Conservation (phyloP, 2,797 vertebrate genomes). For the Eremophila alpestris region DNA sequence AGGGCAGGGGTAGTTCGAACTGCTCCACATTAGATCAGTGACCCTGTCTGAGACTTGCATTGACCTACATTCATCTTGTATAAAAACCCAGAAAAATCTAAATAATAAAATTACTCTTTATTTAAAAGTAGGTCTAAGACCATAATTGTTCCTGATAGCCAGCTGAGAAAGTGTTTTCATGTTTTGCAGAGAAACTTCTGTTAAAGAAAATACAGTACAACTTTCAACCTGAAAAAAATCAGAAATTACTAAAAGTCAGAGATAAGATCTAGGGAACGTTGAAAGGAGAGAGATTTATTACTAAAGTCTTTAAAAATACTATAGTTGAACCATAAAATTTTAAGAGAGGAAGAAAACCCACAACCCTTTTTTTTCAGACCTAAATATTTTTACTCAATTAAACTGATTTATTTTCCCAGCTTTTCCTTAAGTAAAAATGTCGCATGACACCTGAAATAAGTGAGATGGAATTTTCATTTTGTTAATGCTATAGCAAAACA, state of each 20-base stretch:
- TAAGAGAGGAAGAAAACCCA: accelerated
- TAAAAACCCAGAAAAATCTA: background rate
- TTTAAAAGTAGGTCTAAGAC: background rate
- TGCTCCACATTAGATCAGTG: background rate
- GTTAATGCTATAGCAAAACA: background rate
- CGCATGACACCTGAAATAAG: background rate
- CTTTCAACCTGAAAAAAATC: background rate
- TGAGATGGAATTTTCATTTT: background rate
- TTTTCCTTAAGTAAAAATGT: background rate
- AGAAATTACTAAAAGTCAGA: background rate
- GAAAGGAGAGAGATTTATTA: background rate
- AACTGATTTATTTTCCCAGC: background rate
- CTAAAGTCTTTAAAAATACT: background rate
- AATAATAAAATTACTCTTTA: background rate
- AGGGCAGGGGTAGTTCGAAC: background rate
- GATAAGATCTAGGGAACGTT: background rate
- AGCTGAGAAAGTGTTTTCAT: background rate
- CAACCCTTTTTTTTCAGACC: background rate
- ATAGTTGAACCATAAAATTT: background rate
- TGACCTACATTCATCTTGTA: background rate
- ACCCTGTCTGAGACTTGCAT: background rate
- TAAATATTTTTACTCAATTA: background rate
- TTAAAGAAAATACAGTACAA: background rate
- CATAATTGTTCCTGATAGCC: accelerated
- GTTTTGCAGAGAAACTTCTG: background rate